Evolutionary conservation across 2,113 vertebrate species (phyloP), one percentile per base, ranked within the genome.

Genomic region (Myocastor coypus): DNA sequence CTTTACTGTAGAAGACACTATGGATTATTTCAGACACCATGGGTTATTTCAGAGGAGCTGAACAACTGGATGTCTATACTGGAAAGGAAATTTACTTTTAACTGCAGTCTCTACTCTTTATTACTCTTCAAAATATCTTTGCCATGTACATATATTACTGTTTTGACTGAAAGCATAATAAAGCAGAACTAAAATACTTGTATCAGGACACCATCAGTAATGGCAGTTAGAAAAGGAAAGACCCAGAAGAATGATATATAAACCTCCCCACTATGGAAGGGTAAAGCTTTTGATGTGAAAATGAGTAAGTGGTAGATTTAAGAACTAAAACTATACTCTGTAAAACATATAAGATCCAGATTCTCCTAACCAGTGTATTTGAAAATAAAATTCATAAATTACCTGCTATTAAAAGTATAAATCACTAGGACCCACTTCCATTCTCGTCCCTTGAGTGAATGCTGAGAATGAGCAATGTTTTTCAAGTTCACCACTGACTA

Each of bases 111-210:
- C 57, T 95, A n/a, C 17, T 85, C 40, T 95, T 85, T 64, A n/a
- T 71, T 85, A 87, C 52, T 91, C 22, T 94, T 68, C n/a, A 37
- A 10, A 94, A 69, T 91, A 77, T 59, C 77, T 93, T 87, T 89
- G 40, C 24, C 17, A 0, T 46, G 37, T 75, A 4, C 5, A 75
- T 52, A 13, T 22, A 66, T 77, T 80, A 95, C 17, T 22, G 92
- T 95, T 95, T 59, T 89, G 66, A 83, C 37, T 90, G 82, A 87
- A 66, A 61, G 34, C 30, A 55, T 63, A 68, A 55, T 30, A n/a
- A 94, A 66, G 20, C 85, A 63, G 92, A 95, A 69, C n/a, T 92
- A 63, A 73, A 86, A 81, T 63, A n/a, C 32, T 40, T 52, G 59
- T 6, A 50, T 85, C 17, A 92, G 17, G 89, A 7, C 46, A 24